phyloP scores from a whole-genome alignment of 1,140 invertebrate species.

The Conopomorpha cramerella region DNA sequence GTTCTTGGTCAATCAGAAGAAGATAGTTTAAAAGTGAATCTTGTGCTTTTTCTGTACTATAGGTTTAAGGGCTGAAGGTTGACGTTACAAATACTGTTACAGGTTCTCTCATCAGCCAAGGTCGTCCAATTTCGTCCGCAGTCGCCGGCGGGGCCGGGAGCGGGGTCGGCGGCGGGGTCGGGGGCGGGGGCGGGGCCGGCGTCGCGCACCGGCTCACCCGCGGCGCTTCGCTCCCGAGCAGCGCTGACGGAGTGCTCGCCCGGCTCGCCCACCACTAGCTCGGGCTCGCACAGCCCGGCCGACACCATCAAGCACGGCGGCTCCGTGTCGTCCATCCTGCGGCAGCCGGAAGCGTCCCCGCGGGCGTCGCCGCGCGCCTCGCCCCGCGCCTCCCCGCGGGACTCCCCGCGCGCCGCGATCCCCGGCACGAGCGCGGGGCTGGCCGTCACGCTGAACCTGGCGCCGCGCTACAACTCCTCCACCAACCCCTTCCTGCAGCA shows the following conservation, averaged over 20 bases:
- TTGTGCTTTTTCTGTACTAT: no score
- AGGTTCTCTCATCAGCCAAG: constrained; percentile 69
- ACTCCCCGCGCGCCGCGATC: constrained; percentile 49
- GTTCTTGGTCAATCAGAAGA: no score
- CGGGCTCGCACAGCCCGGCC: constrained; percentile 66
- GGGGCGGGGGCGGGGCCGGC: constrained; percentile 14
- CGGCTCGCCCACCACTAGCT: constrained; percentile 73
- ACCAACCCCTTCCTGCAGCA: constrained; percentile 66
- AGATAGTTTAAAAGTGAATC: no score
- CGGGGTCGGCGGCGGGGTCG: constrained; percentile 27
- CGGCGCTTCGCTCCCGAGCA: constrained; percentile 59
- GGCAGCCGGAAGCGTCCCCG: constrained; percentile 42
- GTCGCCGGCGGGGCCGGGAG: constrained; percentile 60
- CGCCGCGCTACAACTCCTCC: constrained; percentile 53
- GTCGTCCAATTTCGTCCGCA: constrained; percentile 68
- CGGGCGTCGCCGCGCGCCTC: constrained; percentile 18
- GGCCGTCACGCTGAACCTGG: constrained; percentile 60
- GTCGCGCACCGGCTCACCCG: constrained; percentile 28
- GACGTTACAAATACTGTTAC: no score
- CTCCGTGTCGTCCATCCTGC: constrained; percentile 51
- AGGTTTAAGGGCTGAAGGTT: no score
- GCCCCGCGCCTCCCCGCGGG: constrained; percentile 23
- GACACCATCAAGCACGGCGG: constrained; percentile 69
- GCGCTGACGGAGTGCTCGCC: constrained; percentile 77
- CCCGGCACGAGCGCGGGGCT: constrained; percentile 63